These are phyloP conservation scores for Pachycephus smyrnensis DNA, from an alignment of 2,888 invertebrate species.

Conservation along the genomic window DNA sequence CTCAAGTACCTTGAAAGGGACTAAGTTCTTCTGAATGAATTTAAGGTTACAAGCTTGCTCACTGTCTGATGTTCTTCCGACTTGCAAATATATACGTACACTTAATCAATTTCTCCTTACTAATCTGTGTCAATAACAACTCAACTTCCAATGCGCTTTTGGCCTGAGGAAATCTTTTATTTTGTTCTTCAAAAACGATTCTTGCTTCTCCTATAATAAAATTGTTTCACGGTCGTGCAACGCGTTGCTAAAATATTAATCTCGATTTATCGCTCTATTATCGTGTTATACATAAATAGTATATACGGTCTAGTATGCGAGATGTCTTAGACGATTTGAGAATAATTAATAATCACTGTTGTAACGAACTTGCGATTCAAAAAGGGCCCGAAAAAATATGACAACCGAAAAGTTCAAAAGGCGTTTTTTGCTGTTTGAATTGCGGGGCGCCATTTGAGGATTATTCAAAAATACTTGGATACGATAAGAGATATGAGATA, in stretches of 20 bases:
- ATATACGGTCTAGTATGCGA: not conserved
- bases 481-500: not conserved
- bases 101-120: not conserved
- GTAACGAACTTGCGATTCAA: not conserved
- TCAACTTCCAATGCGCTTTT: not conserved
- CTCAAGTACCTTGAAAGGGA: not conserved
- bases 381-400: not conserved
- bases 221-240: not conserved
- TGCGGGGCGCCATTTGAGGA: not conserved
- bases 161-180: not conserved
- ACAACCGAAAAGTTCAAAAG: not conserved
- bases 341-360: not conserved
- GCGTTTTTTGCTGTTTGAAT: not conserved
- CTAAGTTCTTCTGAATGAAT: too few species aligned
- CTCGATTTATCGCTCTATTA: not conserved
- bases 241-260: not conserved
- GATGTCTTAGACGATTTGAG: not conserved
- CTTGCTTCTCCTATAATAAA: not conserved
- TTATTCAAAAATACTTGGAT: not conserved
- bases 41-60: not conserved
- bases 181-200: not conserved
- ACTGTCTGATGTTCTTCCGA: not conserved
- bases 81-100: not conserved
- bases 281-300: not conserved
- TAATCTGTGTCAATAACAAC: not conserved